Evolutionary conservation across 1,140 invertebrate species (phyloP).

Genomic region (Triops longicaudatus): DNA sequence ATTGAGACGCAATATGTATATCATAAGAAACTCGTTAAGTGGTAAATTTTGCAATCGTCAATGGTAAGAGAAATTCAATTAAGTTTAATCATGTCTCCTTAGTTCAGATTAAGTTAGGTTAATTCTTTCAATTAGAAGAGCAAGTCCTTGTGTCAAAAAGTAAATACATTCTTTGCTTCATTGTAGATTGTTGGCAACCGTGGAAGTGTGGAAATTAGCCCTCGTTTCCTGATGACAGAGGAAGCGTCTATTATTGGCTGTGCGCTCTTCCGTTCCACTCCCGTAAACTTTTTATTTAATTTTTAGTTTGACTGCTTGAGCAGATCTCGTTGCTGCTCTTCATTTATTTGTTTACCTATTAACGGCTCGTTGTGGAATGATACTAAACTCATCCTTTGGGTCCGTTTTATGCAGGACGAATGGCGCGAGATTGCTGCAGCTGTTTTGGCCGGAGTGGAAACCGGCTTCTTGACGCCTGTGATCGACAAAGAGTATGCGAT

Average conservation of each 20-base stretch:
- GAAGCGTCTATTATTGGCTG: slow-evolving; percentile 45
- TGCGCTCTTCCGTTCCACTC: slow-evolving; percentile 37
- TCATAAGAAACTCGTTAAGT: no score
- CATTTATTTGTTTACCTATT: no score
- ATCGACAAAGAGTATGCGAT: slow-evolving; percentile 43
- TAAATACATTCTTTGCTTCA: slow-evolving; percentile 25
- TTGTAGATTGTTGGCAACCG: slow-evolving; percentile 46
- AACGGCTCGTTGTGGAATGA: background rate
- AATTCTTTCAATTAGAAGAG: no score
- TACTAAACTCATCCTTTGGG: background rate
- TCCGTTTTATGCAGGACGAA: slow-evolving; percentile 40
- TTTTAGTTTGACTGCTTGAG: slow-evolving; percentile 2
- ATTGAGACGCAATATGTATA: no score
- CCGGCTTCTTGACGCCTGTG: slow-evolving; percentile 44
- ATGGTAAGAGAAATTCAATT: no score
- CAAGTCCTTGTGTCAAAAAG: background rate
- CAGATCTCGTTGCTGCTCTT: no score
- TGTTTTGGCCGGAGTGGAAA: slow-evolving; percentile 39
- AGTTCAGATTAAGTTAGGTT: no score
- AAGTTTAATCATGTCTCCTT: no score
- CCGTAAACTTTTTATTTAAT: slow-evolving; percentile 35
- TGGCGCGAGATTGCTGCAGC: slow-evolving; percentile 39
- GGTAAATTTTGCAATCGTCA: no score
- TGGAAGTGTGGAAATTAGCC: slow-evolving; percentile 44
- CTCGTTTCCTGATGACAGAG: slow-evolving; percentile 45